A percentile compares a stretch with the other conserved stretches of the same genome.
These are phyloP conservation scores for Epistrophella euchroma DNA, from an alignment of 2,888 invertebrate species.

Conservation along the genomic window DNA sequence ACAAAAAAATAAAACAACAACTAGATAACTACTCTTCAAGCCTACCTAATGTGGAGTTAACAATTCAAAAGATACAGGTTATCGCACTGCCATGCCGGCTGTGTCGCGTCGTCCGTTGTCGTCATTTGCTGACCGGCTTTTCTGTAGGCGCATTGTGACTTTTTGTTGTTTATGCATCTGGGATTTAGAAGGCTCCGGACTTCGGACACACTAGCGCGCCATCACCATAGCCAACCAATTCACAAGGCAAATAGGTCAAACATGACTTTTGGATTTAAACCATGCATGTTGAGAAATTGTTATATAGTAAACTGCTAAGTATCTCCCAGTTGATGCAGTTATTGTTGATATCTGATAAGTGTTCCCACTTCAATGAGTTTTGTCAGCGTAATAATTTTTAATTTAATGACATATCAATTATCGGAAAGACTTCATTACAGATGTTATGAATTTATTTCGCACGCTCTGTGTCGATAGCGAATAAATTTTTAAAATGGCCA, in stretches of 20 bases:
- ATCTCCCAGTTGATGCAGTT: constrained; percentile 27
- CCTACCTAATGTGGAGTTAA: constrained; percentile 24
- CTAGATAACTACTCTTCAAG: constrained; percentile 1
- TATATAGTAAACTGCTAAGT: constrained; percentile 72
- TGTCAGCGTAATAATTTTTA: not conserved
- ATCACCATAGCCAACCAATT: constrained; percentile 33
- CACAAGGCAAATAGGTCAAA: constrained; percentile 74
- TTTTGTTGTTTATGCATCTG: constrained; percentile 39
- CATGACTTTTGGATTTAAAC: constrained; percentile 75
- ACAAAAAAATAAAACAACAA: constrained; percentile 29
- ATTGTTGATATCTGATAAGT: not conserved
- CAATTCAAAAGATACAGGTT: constrained; percentile 59
- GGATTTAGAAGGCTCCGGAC: constrained; percentile 7
- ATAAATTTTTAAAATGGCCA: too few species aligned
- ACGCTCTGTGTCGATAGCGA: too few species aligned
- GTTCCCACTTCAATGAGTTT: not conserved
- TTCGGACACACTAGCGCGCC: constrained; percentile 26
- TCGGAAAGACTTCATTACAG: too few species aligned
- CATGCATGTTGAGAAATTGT: constrained; percentile 70
- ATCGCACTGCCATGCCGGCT: constrained; percentile 24
- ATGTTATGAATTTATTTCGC: too few species aligned
- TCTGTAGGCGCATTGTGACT: constrained; percentile 10
- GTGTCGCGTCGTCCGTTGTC: not conserved
- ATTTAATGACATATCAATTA: not conserved
- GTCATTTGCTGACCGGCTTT: not conserved